Evolutionary conservation across 2,797 vertebrate genomes (phyloP), one percentile per base, ranked within the genome.

Genomic region (Dermochelys coriacea): DNA sequence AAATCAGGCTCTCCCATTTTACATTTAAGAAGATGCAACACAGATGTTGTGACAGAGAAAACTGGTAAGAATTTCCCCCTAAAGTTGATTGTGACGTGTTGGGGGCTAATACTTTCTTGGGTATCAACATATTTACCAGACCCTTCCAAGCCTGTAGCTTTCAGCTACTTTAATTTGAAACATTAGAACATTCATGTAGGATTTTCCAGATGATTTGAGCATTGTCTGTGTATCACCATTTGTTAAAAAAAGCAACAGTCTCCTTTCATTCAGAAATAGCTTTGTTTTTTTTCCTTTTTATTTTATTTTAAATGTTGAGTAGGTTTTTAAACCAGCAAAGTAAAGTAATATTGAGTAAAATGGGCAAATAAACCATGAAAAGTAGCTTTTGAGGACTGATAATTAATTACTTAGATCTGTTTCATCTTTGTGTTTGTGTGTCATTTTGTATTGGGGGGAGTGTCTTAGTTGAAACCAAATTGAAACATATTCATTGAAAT

Each of bases 201-300:
- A 81, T 84, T 68, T 19, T 86, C 16, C 87, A 80, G 74, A n/a
- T 84, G 25, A 77, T 89, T 2, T 21, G 18, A 74, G 59, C 61
- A 64, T 1, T 83, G 77, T 77, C 29, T 83, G 27, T 37, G 34
- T 57, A 29, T 93, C 88, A 80, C 49, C 88, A n/a, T 71, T 57
- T 85, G 52, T 82, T 87, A 78, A 29, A 89, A 89, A 54, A 83
- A 90, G 81, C 80, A 90, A 84, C 55, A 14, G 27, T 81, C 90
- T 89, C 75, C 57, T 88, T 85, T n/a, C 75, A 74, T 89, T 91
- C 55, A 89, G 80, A 96, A 91, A 59, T 37, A 15, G 41, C 45
- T 82, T 81, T 86, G 4, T 82, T 86, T n/a, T 68, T 37, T 34
- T 37, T 71, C n/a, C 18, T 41, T 41, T 41, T 10, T 5, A 78